A percentile compares a stretch with the other conserved stretches of the same genome.
These are phyloP conservation scores for Andrena flavipes DNA, from an alignment of 2,888 invertebrate genomes.

Conservation along the genomic window DNA sequence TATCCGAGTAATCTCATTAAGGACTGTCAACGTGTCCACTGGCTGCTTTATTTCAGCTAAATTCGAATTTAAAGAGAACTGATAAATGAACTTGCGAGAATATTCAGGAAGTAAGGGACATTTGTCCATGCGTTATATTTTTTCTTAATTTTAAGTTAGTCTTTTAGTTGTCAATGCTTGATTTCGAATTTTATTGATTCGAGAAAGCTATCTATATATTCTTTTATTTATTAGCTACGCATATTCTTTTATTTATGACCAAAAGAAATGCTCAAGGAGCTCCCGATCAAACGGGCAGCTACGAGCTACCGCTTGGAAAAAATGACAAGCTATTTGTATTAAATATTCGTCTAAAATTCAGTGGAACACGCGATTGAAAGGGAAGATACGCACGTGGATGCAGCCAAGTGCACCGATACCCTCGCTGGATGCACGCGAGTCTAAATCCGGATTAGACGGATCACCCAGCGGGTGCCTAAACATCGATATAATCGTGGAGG, in stretches of 20 bases:
- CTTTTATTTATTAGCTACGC: no score
- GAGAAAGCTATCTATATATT: no score
- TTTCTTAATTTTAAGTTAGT: no score
- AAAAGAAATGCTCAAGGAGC: no score
- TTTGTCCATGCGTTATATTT: no score
- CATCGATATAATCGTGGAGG: slow-evolving; percentile 70
- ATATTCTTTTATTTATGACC: no score
- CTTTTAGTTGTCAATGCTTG: no score
- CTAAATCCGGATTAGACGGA: slow-evolving; percentile 73
- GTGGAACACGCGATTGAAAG: slow-evolving; percentile 25
- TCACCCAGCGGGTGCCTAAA: slow-evolving; percentile 78
- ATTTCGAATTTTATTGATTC: no score
- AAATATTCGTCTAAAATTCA: slow-evolving; percentile 35
- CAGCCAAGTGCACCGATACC: slow-evolving; percentile 50
- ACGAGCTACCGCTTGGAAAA: not conserved
- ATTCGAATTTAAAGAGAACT: no score
- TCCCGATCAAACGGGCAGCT: not conserved
- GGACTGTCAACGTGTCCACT: not conserved
- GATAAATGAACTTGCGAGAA: no score
- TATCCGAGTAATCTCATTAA: not conserved
- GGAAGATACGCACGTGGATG: slow-evolving; percentile 57
- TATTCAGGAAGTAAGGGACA: no score
- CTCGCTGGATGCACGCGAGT: slow-evolving; percentile 52
- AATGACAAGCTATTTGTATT: slow-evolving; percentile 15
- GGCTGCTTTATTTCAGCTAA: not conserved